phyloP scores from a whole-genome alignment of 2,888 invertebrate genomes.

The Macaria liturata region DNA sequence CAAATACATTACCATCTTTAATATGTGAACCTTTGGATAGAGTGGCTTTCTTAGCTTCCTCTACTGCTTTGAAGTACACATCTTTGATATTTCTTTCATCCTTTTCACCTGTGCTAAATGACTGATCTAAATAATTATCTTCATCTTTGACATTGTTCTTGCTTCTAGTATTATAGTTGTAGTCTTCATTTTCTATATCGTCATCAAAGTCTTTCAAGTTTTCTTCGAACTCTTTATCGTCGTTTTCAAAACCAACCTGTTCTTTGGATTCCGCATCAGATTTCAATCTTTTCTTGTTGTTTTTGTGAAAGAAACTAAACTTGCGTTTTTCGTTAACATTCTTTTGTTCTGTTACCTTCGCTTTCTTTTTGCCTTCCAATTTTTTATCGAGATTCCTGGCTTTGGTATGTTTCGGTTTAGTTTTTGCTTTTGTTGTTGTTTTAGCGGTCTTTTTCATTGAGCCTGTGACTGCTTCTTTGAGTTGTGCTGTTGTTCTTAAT shows the following conservation, averaged over 20 bases:
- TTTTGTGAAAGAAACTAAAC: not conserved
- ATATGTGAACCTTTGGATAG: conserved; percentile 32
- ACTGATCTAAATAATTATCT: no score
- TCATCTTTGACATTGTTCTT: no score
- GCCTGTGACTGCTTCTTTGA: conserved; percentile 5
- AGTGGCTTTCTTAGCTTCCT: conserved; percentile 47
- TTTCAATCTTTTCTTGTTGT: not conserved
- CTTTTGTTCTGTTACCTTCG: not conserved
- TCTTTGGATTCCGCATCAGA: not conserved
- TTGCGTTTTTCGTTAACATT: not conserved
- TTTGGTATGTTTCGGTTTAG: not conserved
- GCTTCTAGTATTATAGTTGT: no score
- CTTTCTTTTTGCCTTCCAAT: no score
- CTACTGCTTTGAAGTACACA: conserved; percentile 52
- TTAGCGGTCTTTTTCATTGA: not conserved
- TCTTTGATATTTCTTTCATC: conserved; percentile 50
- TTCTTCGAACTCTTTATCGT: not conserved
- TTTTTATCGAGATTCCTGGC: no score
- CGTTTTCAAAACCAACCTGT: not conserved
- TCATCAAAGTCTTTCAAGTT: not conserved
- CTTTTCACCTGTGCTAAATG: conserved; percentile 3
- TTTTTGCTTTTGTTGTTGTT: not conserved
- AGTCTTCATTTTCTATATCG: not conserved
- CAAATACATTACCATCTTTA: conserved; percentile 5
- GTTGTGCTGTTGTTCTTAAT: not conserved